Percentiles rank a stretch among this genome's conserved stretches.
Conservation (phyloP, 2,888 invertebrate species). For the Dryomyza anilis region DNA sequence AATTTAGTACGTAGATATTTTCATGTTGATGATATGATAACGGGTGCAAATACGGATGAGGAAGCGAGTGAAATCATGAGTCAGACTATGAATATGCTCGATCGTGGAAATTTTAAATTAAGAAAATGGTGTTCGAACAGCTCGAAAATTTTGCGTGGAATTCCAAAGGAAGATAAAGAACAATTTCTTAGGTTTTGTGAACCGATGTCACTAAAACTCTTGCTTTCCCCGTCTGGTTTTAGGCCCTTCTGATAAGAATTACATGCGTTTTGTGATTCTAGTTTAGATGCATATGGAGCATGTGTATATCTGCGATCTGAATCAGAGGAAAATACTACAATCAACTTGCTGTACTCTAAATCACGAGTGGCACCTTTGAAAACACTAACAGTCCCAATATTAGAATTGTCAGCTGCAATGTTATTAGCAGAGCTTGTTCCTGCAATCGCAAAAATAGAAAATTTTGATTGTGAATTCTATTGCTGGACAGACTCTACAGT, state of each 20-base stretch:
- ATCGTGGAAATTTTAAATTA: constrained; percentile 27
- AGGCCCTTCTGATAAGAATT: constrained; percentile 3
- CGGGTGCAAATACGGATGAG: constrained; percentile 27
- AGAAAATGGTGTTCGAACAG: constrained; percentile 35
- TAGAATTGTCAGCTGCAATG: constrained; percentile 9
- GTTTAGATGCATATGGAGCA: constrained; percentile 26
- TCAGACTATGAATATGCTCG: constrained; percentile 25
- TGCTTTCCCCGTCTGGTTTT: constrained; percentile 45
- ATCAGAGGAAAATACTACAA: not conserved
- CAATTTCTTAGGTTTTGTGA: constrained; percentile 19
- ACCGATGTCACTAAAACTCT: constrained; percentile 26
- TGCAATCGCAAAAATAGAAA: not conserved
- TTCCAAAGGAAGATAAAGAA: not conserved
- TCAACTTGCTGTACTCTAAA: constrained; percentile 26
- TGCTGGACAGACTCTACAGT: constrained; percentile 30
- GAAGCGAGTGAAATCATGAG: constrained; percentile 24
- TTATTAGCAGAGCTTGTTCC: constrained; percentile 2
- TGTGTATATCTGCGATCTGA: constrained; percentile 27
- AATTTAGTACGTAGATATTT: constrained; percentile 33
- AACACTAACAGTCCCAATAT: not conserved
- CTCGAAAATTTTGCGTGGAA: constrained; percentile 1
- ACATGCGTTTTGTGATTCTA: constrained; percentile 30
- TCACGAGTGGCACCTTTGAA: constrained; percentile 26
- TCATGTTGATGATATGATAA: constrained; percentile 40
- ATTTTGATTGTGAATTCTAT: not conserved